These are phyloP conservation scores for Pseudorasbora parva DNA, from an alignment of 2,113 vertebrate genomes.

Conservation along the genomic window DNA sequence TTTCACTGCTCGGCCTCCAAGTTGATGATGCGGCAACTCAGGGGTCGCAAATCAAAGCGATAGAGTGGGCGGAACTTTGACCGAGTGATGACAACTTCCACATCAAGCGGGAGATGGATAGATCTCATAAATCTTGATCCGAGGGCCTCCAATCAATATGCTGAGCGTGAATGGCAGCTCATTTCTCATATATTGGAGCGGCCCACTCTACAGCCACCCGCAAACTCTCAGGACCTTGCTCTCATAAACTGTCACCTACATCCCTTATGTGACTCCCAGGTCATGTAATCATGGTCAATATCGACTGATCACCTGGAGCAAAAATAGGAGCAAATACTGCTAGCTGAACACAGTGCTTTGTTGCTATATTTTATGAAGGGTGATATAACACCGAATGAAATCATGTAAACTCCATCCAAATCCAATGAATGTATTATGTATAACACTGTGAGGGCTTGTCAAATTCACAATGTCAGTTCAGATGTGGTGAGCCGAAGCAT, in stretches of 20 bases:
- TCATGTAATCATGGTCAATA: conserved; percentile 17
- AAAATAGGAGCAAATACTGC: neutral
- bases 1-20: conserved; percentile 25
- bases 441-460: conserved; percentile 20
- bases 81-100: conserved; percentile 66
- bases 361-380: neutral
- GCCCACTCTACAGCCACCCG: neutral
- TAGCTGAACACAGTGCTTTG: neutral
- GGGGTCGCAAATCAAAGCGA: conserved; percentile 72
- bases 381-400: neutral
- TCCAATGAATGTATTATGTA: neutral
- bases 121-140: conserved; percentile 69
- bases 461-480: conserved; percentile 5
- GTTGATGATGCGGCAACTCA: conserved; percentile 15
- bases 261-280: neutral
- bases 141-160: conserved; percentile 71
- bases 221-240: conserved; percentile 3
- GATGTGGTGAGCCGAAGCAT: conserved; percentile 20
- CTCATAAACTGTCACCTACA: neutral
- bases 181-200: conserved; percentile 65
- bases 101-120: conserved; percentile 74
- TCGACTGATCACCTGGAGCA: neutral
- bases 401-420: neutral
- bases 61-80: conserved; percentile 72
- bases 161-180: conserved; percentile 62